These are phyloP conservation scores for Pygmarrhopalites habei DNA, from an alignment of 1,140 invertebrate species.

Conservation along the genomic window DNA sequence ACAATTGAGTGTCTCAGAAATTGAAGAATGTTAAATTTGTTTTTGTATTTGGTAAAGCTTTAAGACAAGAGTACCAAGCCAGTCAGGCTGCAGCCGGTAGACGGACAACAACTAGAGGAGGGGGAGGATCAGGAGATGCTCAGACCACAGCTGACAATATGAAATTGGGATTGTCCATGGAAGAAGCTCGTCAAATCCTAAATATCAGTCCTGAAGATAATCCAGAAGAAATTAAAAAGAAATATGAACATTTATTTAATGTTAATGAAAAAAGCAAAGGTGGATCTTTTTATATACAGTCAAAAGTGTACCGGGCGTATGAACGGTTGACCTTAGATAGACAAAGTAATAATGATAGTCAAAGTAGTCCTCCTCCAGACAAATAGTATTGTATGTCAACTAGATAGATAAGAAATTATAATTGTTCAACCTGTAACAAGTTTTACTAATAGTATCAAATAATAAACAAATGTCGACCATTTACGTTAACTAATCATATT, in stretches of 20 bases:
- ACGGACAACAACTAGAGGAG: constrained; percentile 51
- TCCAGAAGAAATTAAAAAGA: constrained; percentile 64
- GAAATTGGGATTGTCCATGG: constrained; percentile 70
- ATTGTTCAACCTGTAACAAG: no score
- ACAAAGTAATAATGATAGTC: no score
- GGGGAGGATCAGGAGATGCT: constrained; percentile 56
- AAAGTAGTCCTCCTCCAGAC: no score
- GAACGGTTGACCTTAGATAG: no score
- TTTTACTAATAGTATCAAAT: no score
- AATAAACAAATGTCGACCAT: no score
- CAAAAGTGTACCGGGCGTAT: constrained; percentile 90
- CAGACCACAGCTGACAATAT: constrained; percentile 65
- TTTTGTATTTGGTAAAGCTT: no score
- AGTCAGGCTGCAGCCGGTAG: constrained; percentile 80
- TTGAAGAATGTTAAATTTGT: no score
- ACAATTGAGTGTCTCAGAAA: no score
- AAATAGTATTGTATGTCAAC: no score
- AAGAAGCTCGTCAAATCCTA: constrained; percentile 89
- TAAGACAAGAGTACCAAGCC: constrained; percentile 65
- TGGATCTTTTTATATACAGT: constrained; percentile 95
- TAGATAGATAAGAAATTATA: no score
- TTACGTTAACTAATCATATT: no score
- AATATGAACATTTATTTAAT: constrained; percentile 80
- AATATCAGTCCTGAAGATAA: constrained; percentile 66
- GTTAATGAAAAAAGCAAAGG: constrained; percentile 88